Evolutionary conservation across 2,113 vertebrate genomes (phyloP), one percentile per base, ranked within the genome.

Genomic region (Ammodramus savannarum): DNA sequence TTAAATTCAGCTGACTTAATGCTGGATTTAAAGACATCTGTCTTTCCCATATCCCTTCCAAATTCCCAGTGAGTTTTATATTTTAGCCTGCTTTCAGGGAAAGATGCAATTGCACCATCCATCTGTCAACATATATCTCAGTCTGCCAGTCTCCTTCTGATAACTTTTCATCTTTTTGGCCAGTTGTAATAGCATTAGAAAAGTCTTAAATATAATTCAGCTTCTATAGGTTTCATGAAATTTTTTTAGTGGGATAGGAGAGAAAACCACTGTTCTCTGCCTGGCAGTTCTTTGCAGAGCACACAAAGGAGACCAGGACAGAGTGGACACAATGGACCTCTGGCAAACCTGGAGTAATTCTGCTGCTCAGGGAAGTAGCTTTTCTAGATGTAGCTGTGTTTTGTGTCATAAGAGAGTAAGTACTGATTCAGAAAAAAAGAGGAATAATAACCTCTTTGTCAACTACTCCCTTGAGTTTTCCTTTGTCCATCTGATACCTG

Each of bases 21-120:
- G 55, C 25, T 89, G 31, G 78, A 48, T 95, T 94, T 82, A 66
- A 74, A 88, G 92, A 71, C 90, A 94, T 90, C 90, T 94, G 88
- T 66, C 59, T 97, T 93, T 89, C 80, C 66, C 26, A 46, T 38
- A 65, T 73, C 52, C 62, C 26, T 76, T 95, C 81, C 81, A 85
- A 92, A 55, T 82, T 80, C 79, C 76, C 38, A 68, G 68, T n/a
- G 41, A 73, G 54, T 52, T 92, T 83, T 74, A 39, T 74, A 69
- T 90, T 93, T 95, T 44, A 90, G 62, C 38, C 13, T 69, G 27
- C 62, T 83, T 87, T 85, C 75, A 79, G 34, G 32, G 67, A 82
- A 90, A 87, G 62, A 73, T 69, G 49, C 27, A 79, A 66, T 57
- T 54, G 41, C 38, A 82, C 48, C 66, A 76, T 66, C 81, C 85